Evolutionary conservation across 2,888 invertebrate species (phyloP), one percentile per base, ranked within the genome.

Genomic region (Galeopsomyia nigrocyanea): DNA sequence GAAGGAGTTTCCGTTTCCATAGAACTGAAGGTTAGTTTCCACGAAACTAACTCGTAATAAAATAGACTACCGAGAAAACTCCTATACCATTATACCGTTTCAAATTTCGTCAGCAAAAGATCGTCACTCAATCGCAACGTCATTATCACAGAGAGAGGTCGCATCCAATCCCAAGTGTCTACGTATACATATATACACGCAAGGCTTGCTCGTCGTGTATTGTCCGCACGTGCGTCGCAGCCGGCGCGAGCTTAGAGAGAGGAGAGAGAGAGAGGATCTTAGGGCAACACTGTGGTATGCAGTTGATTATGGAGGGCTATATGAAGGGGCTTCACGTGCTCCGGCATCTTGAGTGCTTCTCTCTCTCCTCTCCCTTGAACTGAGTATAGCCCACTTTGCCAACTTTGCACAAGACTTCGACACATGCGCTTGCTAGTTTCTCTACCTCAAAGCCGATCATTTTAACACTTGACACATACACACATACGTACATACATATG

Each of bases 301-400:
- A 85, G 84, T 86, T 86, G 85, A 86, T 86, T 86, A 86, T 86
- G 83, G 85, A 84, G 81, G 84, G 84, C 84, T 84, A 82, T 85
- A 86, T 85, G 83, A 86, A 85, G 85, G 84, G 82, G 81, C 84
- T 83, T 84, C 84, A 85, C 85, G 85, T 86, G 85, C 84, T 80
- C 83, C 79, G 82, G 85, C 85, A 86, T 85, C 85, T 85, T 84
- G 85, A 86, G 84, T 83, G 84, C 82, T 82, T 81, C 81, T 82
- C 82, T 82, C 81, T 76, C 77, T 68, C 51, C 19, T 31, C 51
- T 17, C 39, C 16, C 58, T 9, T n/a, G 39, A n/a, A 17, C 3
- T 58, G 56, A 19, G 53, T 60, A 68, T 56, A 72, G 67, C 62
- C 71, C 66, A 71, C 66, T 71, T 71, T 65, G 14, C 46, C 3